Percentiles rank a stretch among this genome's conserved stretches.
Conservation (phyloP, 2,113 vertebrate genomes). For the Phalacrocorax pelagicus region DNA sequence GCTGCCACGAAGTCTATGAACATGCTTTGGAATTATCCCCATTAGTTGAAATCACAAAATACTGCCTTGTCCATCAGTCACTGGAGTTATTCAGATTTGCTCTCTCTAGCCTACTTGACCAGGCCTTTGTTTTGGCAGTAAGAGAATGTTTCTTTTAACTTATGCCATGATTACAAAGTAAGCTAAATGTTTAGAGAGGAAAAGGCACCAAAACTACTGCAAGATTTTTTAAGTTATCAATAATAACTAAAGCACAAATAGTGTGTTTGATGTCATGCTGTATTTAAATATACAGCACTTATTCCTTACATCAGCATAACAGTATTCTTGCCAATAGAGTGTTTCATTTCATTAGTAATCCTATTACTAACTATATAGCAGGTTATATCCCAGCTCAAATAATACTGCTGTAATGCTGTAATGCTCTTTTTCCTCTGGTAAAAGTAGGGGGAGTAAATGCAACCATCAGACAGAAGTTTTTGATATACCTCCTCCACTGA, state of each 20-base stretch:
- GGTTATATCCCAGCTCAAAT: not conserved
- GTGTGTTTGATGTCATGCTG: not conserved
- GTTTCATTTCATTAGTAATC: not conserved
- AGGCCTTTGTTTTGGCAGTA: not conserved
- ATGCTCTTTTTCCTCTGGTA: not conserved
- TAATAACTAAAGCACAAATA: not conserved
- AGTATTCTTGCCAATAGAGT: not conserved
- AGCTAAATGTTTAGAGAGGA: not conserved
- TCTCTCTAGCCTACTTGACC: not conserved
- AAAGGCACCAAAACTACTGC: not conserved
- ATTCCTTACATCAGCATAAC: not conserved
- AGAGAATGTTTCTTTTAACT: not conserved
- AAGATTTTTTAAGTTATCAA: not conserved
- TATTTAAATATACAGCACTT: not conserved
- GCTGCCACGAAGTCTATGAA: not conserved
- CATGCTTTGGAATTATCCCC: not conserved
- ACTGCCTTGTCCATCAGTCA: not conserved
- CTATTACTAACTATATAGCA: not conserved
- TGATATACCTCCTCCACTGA: not conserved
- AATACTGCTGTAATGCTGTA: not conserved
- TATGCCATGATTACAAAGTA: not conserved
- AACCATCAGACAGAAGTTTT: not conserved
- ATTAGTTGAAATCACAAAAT: not conserved
- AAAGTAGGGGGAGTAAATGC: not conserved
- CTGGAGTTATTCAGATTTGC: not conserved